These are phyloP conservation scores for Acanthisitta chloris DNA, from an alignment of 2,113 vertebrate species.

Conservation along the genomic window DNA sequence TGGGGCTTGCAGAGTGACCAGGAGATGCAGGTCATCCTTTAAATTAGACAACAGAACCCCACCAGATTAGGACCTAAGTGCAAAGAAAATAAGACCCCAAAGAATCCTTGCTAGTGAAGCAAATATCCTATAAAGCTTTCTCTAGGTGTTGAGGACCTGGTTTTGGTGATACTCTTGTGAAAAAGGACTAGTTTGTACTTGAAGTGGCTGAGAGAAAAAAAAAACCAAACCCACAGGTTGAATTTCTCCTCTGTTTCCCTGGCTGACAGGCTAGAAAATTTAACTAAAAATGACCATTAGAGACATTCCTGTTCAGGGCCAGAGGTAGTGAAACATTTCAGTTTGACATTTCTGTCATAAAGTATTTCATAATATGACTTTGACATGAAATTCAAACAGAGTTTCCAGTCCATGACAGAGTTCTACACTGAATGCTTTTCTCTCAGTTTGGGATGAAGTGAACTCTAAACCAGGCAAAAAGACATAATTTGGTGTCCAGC, in stretches of 20 bases:
- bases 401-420: background rate
- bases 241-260: background rate
- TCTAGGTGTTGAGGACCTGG: background rate
- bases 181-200: background rate
- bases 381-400: background rate
- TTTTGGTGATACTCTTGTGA: background rate
- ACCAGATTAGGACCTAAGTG: background rate
- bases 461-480: background rate
- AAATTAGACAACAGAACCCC: background rate
- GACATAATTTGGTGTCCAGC: background rate
- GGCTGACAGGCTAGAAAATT: background rate
- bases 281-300: background rate
- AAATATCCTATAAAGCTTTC: background rate
- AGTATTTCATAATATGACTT: background rate
- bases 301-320: background rate
- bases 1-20: background rate
- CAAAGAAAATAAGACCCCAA: background rate
- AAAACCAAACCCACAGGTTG: background rate
- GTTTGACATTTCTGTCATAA: conserved; percentile 11
- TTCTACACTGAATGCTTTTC: background rate
- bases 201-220: background rate
- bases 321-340: background rate
- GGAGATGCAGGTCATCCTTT: background rate
- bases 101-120: background rate
- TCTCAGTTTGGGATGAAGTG: background rate